Percentiles rank a stretch among this genome's conserved stretches.
These are phyloP conservation scores for Xylota sylvarum DNA, from an alignment of 2,888 invertebrate species.

Conservation along the genomic window DNA sequence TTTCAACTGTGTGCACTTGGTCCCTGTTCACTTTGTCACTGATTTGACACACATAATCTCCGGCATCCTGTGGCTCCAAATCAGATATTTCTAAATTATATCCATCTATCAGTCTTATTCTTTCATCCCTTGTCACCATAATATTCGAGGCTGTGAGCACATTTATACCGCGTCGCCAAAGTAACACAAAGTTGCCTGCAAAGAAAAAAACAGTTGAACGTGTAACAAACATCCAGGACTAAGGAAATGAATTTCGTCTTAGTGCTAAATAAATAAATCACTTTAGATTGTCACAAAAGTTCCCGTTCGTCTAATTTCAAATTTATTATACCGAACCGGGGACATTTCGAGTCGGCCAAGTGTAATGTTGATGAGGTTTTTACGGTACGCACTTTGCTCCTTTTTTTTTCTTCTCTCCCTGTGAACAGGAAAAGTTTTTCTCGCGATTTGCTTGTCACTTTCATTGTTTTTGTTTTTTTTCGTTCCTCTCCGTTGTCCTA, in stretches of 20 bases:
- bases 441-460: background rate
- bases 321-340: conserved; percentile 63
- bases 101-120: conserved; percentile 89
- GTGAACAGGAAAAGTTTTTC: conserved; percentile 16
- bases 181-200: conserved; percentile 88
- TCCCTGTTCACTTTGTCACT: conserved; percentile 89
- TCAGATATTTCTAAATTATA: conserved; percentile 90
- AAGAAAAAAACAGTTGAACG: conserved; percentile 47
- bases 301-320: conserved; percentile 70
- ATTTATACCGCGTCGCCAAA: conserved; percentile 90
- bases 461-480: background rate
- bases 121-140: conserved; percentile 89
- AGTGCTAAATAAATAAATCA: conserved; percentile 75
- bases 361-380: conserved; percentile 65
- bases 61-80: conserved; percentile 88
- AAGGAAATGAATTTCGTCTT: conserved; percentile 59
- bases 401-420: conserved; percentile 3
- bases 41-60: conserved; percentile 91
- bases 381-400: conserved; percentile 14
- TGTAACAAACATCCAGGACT: conserved; percentile 7
- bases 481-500: background rate
- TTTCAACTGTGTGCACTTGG: conserved; percentile 90
- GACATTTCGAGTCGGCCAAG: conserved; percentile 56
- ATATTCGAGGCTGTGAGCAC: conserved; percentile 90
- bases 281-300: conserved; percentile 71